Evolutionary conservation across 2,113 vertebrate genomes (phyloP), one percentile per base, ranked within the genome.

Genomic region (Polyodon spathula): DNA sequence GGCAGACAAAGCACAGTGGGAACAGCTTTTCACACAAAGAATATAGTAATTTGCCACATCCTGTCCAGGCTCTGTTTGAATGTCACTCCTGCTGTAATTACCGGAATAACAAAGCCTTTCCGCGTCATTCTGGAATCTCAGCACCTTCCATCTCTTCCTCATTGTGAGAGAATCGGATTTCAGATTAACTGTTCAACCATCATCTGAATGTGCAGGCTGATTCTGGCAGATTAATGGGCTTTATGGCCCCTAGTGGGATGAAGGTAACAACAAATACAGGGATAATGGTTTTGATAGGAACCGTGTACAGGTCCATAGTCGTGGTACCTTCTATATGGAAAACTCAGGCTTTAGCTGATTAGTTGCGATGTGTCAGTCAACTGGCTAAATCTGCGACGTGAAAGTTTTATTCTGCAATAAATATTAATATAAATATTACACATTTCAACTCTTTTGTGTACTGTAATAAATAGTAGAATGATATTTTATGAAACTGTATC

Each of bases 61-160:
- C 84, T 88, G 87, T 86, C 85, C 79, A 65, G 74, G 73, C 75
- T 79, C 75, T 72, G 76, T 81, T 81, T 76, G 77, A 88, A 87
- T 89, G 88, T 87, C 84, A 88, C 83, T 84, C 85, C 80, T 75
- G 81, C 82, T 85, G 90, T 93, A 93, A 93, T 92, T 91, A 90
- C 84, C 76, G 81, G 83, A 79, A 86, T 89, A 90, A 89, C 85
- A 85, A 86, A 82, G 80, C 81, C 79, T 78, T 80, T 82, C 78
- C 73, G 76, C 71, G 63, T 78, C 80, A 71, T 70, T 74, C 66
- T 63, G 63, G 61, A 73, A 58, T 73, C 65, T 27, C 72, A 15
- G 68, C 37, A 40, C 57, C 57, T 72, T 65, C 15, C 50, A 50
- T 27, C 43, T 53, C 73, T 70, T 72, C 55, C 56, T 53, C 56